phyloP scores from a whole-genome alignment of 1,140 invertebrate species.

The Listronotus bonariensis region DNA sequence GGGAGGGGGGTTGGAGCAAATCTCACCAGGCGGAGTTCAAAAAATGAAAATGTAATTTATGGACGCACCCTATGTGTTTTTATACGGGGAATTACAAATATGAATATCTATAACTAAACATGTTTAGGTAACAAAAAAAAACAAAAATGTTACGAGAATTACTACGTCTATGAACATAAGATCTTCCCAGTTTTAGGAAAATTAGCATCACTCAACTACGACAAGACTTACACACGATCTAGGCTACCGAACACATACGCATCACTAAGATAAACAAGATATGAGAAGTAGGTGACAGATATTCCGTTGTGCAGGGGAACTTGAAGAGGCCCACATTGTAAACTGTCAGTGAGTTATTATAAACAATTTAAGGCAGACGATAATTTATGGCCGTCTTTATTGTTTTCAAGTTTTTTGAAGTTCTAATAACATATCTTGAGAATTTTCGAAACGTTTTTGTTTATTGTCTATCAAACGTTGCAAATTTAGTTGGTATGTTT shows the following conservation, averaged over 20 bases:
- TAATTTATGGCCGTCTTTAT: conserved; percentile 50
- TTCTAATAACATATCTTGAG: not conserved
- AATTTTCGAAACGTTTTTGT: not conserved
- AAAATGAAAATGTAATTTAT: too few species aligned
- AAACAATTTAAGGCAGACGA: conserved; percentile 48
- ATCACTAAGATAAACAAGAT: conserved; percentile 47
- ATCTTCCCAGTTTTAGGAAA: conserved; percentile 24
- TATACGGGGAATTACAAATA: too few species aligned
- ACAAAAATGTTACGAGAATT: too few species aligned
- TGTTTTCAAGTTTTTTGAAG: conserved; percentile 41
- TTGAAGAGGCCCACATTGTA: conserved; percentile 47
- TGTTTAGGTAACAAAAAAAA: too few species aligned
- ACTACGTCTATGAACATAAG: not conserved
- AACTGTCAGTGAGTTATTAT: conserved; percentile 49
- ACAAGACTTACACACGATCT: conserved; percentile 1
- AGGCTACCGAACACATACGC: conserved; percentile 3
- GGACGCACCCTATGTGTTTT: too few species aligned
- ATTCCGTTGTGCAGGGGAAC: conserved; percentile 32
- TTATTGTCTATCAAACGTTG: not conserved
- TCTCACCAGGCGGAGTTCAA: too few species aligned
- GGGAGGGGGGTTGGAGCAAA: too few species aligned
- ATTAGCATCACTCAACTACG: conserved; percentile 28
- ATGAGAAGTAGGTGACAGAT: conserved; percentile 48
- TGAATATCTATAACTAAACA: too few species aligned
- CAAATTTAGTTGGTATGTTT: too few species aligned